A percentile compares a stretch with the other conserved stretches of the same genome.
Conservation (phyloP, 2,797 vertebrate genomes). For the Poeciliopsis gracilis region DNA sequence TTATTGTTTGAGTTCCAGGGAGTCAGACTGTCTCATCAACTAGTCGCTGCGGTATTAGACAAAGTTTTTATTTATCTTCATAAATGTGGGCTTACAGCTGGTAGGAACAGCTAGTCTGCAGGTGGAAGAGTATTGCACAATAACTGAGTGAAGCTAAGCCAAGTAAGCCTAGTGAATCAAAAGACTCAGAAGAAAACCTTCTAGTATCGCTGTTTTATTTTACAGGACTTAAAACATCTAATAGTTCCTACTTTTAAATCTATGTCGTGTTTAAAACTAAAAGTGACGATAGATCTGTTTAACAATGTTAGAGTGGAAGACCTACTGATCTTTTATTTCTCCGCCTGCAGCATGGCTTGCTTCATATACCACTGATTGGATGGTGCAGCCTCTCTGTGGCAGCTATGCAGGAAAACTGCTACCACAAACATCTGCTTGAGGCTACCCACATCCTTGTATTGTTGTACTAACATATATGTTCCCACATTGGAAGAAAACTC, state of each 20-base stretch:
- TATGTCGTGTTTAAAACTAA: slow-evolving; percentile 16
- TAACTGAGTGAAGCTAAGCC: slow-evolving; percentile 13
- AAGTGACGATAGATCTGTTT: not conserved
- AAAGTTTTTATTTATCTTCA: slow-evolving; percentile 30
- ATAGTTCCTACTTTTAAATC: slow-evolving; percentile 15
- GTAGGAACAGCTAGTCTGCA: slow-evolving; percentile 15
- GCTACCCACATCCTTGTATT: slow-evolving; percentile 53
- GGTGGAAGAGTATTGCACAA: slow-evolving; percentile 25
- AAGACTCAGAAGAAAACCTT: slow-evolving; percentile 30
- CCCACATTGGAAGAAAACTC: slow-evolving; percentile 10
- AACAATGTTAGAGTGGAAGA: not conserved
- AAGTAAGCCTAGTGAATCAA: slow-evolving; percentile 19
- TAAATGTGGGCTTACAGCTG: slow-evolving; percentile 35
- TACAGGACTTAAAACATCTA: not conserved
- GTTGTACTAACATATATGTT: slow-evolving; percentile 19
- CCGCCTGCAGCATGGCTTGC: not conserved
- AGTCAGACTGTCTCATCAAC: slow-evolving; percentile 64
- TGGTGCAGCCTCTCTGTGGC: slow-evolving; percentile 34
- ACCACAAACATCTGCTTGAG: slow-evolving; percentile 44
- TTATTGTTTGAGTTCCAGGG: slow-evolving; percentile 40
- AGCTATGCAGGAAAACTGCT: slow-evolving; percentile 25
- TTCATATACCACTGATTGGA: slow-evolving; percentile 6
- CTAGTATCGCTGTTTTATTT: slow-evolving; percentile 28
- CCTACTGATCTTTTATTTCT: slow-evolving; percentile 20
- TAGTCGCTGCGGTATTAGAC: slow-evolving; percentile 51